These are phyloP conservation scores for Agrochola circellaris DNA, from an alignment of 2,888 invertebrate genomes.

Conservation along the genomic window DNA sequence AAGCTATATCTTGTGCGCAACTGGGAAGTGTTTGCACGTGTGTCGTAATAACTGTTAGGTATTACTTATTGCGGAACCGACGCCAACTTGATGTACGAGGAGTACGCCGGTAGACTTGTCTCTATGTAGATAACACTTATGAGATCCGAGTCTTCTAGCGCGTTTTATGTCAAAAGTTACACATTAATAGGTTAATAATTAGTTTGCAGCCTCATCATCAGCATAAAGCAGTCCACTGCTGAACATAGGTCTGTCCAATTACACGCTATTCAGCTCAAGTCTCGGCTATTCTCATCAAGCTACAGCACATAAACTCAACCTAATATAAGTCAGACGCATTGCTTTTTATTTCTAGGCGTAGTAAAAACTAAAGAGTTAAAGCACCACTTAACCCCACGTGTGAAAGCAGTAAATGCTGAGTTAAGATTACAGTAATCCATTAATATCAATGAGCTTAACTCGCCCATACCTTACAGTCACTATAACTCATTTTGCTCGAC, in stretches of 20 bases:
- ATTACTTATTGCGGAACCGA: conserved; percentile 59
- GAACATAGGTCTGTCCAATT: neutral
- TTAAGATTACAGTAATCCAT: conserved; percentile 57
- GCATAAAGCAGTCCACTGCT: neutral
- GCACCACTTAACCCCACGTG: conserved; percentile 49
- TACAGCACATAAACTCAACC: conserved; percentile 1
- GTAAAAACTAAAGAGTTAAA: conserved; percentile 30
- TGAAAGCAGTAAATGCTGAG: conserved; percentile 50
- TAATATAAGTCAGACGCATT: conserved; percentile 16
- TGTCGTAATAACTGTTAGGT: conserved; percentile 62
- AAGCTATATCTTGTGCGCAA: conserved; percentile 46
- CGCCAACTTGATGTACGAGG: conserved; percentile 52
- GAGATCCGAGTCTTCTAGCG: neutral
- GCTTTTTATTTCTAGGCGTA: conserved; percentile 45
- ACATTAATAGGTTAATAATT: conserved; percentile 2
- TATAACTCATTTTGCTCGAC: conserved; percentile 47
- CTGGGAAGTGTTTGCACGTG: conserved; percentile 53
- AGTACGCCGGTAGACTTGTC: conserved; percentile 44
- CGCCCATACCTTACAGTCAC: conserved; percentile 41
- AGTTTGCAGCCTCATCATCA: conserved; percentile 4
- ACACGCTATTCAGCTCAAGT: neutral
- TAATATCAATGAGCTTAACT: conserved; percentile 56
- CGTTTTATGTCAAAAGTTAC: neutral
- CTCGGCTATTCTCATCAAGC: neutral
- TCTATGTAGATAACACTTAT: conserved; percentile 28